Conservation (phyloP, 2,797 vertebrate genomes). For the Sebastes nivosus region DNA sequence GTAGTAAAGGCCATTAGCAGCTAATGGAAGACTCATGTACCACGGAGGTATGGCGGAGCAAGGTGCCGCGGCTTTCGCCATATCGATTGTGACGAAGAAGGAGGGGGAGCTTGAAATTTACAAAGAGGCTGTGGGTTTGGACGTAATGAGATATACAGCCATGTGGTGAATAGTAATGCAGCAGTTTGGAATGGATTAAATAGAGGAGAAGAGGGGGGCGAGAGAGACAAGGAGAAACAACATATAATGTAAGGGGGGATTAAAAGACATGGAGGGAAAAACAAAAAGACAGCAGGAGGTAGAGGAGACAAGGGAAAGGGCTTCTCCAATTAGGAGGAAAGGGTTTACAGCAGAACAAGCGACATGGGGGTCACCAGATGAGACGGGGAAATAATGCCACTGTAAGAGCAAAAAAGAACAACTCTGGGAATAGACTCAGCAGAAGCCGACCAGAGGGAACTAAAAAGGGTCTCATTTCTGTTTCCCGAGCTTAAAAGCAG, state of each 20-base stretch:
- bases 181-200: constrained; percentile 59
- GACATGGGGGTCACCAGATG: constrained; percentile 39
- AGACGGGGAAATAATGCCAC: constrained; percentile 24
- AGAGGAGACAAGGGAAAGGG: constrained; percentile 28
- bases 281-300: not conserved
- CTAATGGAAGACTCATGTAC: constrained; percentile 74
- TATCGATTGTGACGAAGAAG: constrained; percentile 48
- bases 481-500: constrained; percentile 7
- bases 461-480: not conserved
- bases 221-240: constrained; percentile 42
- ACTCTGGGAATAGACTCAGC: not conserved
- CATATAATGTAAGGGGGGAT: not conserved
- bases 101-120: constrained; percentile 55
- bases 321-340: constrained; percentile 61
- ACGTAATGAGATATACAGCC: constrained; percentile 69
- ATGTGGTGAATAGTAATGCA: constrained; percentile 70
- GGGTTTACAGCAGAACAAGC: constrained; percentile 33
- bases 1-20: constrained; percentile 58
- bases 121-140: constrained; percentile 53
- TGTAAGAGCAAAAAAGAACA: constrained; percentile 22
- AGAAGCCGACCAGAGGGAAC: constrained; percentile 19
- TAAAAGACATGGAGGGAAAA: not conserved
- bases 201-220: not conserved
- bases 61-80: constrained; percentile 35
- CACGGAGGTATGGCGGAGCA: not conserved